Evolutionary conservation across 2,888 invertebrate genomes (phyloP).

Genomic region (Leptarthrus brevirostris): DNA sequence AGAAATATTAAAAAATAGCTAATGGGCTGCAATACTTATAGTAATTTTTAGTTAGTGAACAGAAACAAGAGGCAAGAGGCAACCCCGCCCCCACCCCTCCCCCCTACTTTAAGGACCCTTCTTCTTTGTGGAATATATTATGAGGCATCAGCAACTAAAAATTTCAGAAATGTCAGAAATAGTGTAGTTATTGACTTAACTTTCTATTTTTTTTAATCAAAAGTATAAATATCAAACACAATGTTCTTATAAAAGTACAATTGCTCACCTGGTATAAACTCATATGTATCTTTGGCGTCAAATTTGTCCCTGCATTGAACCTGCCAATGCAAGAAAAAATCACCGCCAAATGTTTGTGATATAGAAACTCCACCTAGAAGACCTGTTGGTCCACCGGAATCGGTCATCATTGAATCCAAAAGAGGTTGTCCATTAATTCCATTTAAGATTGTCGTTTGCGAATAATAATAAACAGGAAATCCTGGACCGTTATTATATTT

Average conservation of each 20-base stretch:
- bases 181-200: too few species aligned
- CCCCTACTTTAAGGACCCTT: too few species aligned
- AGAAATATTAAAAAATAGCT: too few species aligned
- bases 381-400: constrained; percentile 66
- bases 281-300: constrained; percentile 69
- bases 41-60: too few species aligned
- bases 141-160: too few species aligned
- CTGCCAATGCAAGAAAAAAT: constrained; percentile 83
- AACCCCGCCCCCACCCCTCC: too few species aligned
- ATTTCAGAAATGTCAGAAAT: background rate
- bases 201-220: too few species aligned
- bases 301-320: constrained; percentile 70
- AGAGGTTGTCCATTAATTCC: constrained; percentile 63
- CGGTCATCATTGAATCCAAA: constrained; percentile 65
- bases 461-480: constrained; percentile 80
- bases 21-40: too few species aligned
- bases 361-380: constrained; percentile 65
- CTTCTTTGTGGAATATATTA: too few species aligned
- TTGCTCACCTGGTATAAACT: constrained; percentile 67
- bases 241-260: too few species aligned
- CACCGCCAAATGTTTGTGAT: constrained; percentile 73
- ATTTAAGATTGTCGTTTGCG: constrained; percentile 69
- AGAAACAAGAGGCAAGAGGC: too few species aligned
- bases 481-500: constrained; percentile 76
- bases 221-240: too few species aligned